These are phyloP conservation scores for Enoplolaimus lenunculus DNA, from an alignment of 2,888 invertebrate species.

Conservation along the genomic window DNA sequence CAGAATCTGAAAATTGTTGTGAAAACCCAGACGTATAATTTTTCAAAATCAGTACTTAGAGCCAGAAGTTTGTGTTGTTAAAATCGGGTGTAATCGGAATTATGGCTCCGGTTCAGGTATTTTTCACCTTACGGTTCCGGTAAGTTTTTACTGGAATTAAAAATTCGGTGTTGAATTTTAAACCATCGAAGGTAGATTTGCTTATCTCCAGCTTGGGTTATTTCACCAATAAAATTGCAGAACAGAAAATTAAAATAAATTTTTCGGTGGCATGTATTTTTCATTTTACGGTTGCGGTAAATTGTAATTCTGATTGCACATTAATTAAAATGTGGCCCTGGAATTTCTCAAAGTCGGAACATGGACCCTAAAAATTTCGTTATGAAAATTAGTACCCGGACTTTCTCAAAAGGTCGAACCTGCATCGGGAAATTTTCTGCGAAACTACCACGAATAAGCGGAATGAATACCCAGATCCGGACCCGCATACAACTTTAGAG, in stretches of 20 bases:
- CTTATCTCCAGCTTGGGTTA: neutral
- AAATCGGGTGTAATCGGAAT: neutral
- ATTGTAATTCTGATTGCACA: no score
- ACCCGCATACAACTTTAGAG: no score
- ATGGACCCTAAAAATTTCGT: no score
- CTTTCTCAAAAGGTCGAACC: no score
- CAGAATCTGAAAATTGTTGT: no score
- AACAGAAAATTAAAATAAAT: neutral
- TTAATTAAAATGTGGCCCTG: neutral
- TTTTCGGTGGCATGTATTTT: neutral
- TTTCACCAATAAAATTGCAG: neutral
- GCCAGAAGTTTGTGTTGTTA: neutral
- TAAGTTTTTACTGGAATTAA: neutral
- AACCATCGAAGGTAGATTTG: neutral
- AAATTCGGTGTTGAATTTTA: neutral
- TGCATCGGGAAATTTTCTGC: no score
- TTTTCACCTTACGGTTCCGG: neutral
- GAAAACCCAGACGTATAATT: no score
- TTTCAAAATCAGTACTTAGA: neutral
- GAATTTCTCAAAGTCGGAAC: no score
- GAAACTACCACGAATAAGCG: no score
- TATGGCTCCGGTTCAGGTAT: neutral
- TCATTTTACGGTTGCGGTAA: no score
- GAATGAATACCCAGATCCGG: no score
- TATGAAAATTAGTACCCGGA: no score